Evolutionary conservation across 1,140 invertebrate genomes (phyloP), one percentile per base, ranked within the genome.

Genomic region (Phymastichus coffea): DNA sequence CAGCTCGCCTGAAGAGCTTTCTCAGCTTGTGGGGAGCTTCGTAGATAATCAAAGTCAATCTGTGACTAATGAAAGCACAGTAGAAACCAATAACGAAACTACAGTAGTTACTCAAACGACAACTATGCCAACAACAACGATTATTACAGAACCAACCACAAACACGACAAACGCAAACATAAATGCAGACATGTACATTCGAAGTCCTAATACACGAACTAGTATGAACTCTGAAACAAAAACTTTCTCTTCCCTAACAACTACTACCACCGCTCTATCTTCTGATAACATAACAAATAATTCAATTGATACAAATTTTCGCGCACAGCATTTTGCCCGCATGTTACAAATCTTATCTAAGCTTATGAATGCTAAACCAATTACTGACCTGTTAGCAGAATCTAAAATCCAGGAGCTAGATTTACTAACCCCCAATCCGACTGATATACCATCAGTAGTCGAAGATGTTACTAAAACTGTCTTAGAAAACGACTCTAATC

Each of bases 1-100:
- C 26, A 33, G 41, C 17, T 22, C 53, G 4, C 1, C 19, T 43
- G 59, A 65, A 48, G 61, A 53, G 22, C 47, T 62, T 38, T 56
- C 53, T 22, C 64, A 60, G 52, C 56, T 67, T 61, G 60, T 65
- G 58, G 66, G 64, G 33, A 61, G 68, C 35, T 70, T 69, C 52
- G 57, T 70, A 60, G 64, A 68, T 9, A 63, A 66, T 66, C 64
- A 60, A 47, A 65, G 49, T 61, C 46, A 43, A 40, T 41, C 53
- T 57, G 37, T 28, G 40, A 63, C 4, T 53, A 55, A 57, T 57
- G 35, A 43, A 14, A 52, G 40, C 28, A 43, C 44, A 54, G 33
- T 64, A 56, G 58, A 61, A 14, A 28, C 2, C 28, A 41, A 54
- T 61, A 54, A 40, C 19, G 37, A 40, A n/a, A 43, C 12, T 55